These are phyloP conservation scores for Porites divaricata DNA, from an alignment of 92 coral and sea anemone genomes.

Conservation along the genomic window DNA sequence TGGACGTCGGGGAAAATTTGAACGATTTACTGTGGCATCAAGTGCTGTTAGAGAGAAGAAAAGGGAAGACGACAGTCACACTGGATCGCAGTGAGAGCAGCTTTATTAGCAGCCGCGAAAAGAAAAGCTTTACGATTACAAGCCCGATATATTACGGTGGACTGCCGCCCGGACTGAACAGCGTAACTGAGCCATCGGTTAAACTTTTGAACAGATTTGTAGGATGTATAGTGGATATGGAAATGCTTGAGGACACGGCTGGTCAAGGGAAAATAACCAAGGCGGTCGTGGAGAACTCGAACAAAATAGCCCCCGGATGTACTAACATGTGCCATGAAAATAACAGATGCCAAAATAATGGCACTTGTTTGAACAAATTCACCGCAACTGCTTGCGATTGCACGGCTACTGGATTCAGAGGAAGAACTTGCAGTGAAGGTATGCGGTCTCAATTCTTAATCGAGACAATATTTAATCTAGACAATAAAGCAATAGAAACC, in stretches of 20 bases:
- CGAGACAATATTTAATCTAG: no score
- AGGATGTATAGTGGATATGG: slow-evolving; percentile 54
- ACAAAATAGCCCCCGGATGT: slow-evolving; percentile 46
- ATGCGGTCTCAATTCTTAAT: neutral
- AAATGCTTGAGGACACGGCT: slow-evolving; percentile 6
- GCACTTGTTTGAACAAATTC: slow-evolving; percentile 62
- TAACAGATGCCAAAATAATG: slow-evolving; percentile 55
- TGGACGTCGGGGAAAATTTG: slow-evolving; percentile 22
- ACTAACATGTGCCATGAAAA: slow-evolving; percentile 49
- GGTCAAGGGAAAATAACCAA: slow-evolving; percentile 12
- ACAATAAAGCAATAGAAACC: no score
- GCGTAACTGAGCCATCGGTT: slow-evolving; percentile 45
- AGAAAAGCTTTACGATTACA: slow-evolving; percentile 2
- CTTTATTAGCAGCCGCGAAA: no score
- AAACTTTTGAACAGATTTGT: slow-evolving; percentile 50
- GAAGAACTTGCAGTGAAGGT: slow-evolving; percentile 62
- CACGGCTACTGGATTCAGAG: slow-evolving; percentile 65
- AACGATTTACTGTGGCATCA: slow-evolving; percentile 46
- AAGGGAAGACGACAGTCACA: slow-evolving; percentile 5
- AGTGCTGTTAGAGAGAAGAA: slow-evolving; percentile 18
- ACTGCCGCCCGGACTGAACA: slow-evolving; percentile 22
- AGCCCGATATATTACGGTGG: slow-evolving; percentile 42
- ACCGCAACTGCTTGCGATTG: slow-evolving; percentile 61
- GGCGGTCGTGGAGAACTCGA: slow-evolving; percentile 3
- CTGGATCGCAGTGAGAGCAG: neutral